Evolutionary conservation across 2,888 invertebrate species (phyloP).

Genomic region (Diploptera punctata): DNA sequence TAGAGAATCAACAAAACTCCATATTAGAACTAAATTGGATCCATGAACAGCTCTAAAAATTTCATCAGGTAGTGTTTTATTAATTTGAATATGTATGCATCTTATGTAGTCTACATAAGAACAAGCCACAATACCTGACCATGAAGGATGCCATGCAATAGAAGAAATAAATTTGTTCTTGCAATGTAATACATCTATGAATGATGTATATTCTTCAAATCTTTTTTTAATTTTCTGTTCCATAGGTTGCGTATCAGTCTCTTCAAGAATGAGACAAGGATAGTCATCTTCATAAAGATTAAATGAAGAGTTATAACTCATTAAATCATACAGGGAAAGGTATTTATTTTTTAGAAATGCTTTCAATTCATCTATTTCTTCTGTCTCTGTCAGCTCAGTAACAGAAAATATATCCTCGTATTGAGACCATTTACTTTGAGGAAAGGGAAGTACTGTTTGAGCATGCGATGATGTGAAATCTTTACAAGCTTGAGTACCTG

Average conservation of each 20-base stretch:
- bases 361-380: neutral
- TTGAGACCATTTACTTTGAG: neutral
- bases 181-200: neutral
- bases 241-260: neutral
- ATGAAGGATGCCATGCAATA: neutral
- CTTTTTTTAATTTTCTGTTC: neutral
- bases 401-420: neutral
- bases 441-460: neutral
- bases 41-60: neutral
- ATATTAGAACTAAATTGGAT: neutral
- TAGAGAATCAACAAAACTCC: conserved; percentile 6
- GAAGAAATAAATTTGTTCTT: neutral
- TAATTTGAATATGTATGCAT: neutral
- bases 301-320: neutral
- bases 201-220: neutral
- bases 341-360: neutral
- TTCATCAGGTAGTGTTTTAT: neutral
- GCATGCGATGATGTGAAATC: neutral
- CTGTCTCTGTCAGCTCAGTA: neutral
- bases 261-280: neutral
- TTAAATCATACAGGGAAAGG: neutral
- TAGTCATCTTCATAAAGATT: conserved; percentile 8
- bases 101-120: neutral
- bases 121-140: neutral
- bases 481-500: neutral